Evolutionary conservation across 2,113 vertebrate genomes (phyloP).

Genomic region (Crocuta crocuta): DNA sequence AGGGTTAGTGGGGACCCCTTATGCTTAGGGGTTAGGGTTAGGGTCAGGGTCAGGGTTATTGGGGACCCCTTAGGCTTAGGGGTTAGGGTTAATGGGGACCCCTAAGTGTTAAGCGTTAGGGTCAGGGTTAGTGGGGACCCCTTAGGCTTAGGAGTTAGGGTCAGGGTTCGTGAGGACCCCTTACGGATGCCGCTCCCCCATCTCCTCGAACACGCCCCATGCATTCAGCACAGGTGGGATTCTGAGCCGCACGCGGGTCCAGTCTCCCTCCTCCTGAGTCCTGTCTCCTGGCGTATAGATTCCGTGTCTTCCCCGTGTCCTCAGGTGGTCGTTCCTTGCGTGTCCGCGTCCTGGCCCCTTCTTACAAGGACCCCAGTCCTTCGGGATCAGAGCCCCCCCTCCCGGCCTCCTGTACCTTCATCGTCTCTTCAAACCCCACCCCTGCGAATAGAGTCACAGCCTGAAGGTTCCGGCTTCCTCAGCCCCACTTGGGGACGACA

Average conservation of each 20-base stretch:
- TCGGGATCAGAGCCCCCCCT: not conserved
- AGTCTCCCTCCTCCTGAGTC: rapidly evolving
- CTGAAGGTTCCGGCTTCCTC: too few relatives aligned
- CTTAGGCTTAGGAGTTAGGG: not conserved
- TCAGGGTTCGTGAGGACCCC: not conserved
- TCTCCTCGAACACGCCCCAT: too few relatives aligned
- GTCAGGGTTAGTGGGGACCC: not conserved
- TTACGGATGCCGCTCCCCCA: too few relatives aligned
- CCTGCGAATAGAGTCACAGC: not conserved
- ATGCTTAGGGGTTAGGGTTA: too few relatives aligned
- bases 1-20: too few relatives aligned
- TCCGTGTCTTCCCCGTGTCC: constrained; percentile 16
- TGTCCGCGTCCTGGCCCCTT: not conserved
- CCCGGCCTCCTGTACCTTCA: rapidly evolving
- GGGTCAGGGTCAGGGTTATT: too few relatives aligned
- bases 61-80: too few relatives aligned
- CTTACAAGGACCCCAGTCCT: too few relatives aligned
- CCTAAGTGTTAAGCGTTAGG: not conserved
- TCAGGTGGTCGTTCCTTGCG: not conserved
- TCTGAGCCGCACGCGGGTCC: not conserved
- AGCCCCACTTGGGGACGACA: rapidly evolving
- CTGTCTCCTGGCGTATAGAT: rapidly evolving
- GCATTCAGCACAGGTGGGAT: too few relatives aligned
- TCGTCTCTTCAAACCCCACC: not conserved
- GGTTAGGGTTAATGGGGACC: not conserved